Evolutionary conservation across 2,888 invertebrate genomes (phyloP), one percentile per base, ranked within the genome.

Genomic region (Sepioteuthis lessoniana): DNA sequence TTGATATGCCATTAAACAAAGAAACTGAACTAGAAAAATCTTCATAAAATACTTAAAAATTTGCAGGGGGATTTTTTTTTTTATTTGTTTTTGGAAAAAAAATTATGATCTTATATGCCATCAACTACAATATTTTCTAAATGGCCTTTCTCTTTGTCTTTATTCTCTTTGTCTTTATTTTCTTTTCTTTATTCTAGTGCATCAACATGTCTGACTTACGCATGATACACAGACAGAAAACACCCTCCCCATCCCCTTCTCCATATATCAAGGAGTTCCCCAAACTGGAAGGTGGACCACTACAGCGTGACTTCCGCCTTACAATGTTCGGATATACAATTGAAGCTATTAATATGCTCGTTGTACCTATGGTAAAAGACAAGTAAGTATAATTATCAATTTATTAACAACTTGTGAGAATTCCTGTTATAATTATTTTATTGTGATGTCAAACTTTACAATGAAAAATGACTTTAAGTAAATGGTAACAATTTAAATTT

Each of bases 361-460:
- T 99, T 90, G 97, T 99, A 94, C 99, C 99, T 0, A 99, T 99
- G 99, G 98, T 99, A 95, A 98, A 98, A 96, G 98, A 98, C 96
- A 98, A 98, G 99, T 99, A 97, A 97, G 97, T 95, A 7, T 35
- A 50, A 91, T 55, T 93, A 25, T 21, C 90, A 38, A 55, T 47
- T n/a, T n/a, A n/a, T n/a, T 47, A 47, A 47, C 19, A 47, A 47
- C 19, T 47, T 47, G 7, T 55, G 55, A 55, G 25, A 2, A 55
- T 21, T 21, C 42, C 42, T 5, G 42, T 42, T 42, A 5, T 42
- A 42, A 42, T 42, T 42, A 3, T 42, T 42, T 42, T 42, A 42
- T 42, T 42, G 4, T 42, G 42, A 42, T 42, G 42, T 42, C n/a
- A 42, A 42, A 42, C 7, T 42, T 42, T 42, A 42, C 3, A 42